A percentile compares a stretch with the other conserved stretches of the same genome.
Conservation (phyloP, 2,113 vertebrate genomes). For the Sterna hirundo region DNA sequence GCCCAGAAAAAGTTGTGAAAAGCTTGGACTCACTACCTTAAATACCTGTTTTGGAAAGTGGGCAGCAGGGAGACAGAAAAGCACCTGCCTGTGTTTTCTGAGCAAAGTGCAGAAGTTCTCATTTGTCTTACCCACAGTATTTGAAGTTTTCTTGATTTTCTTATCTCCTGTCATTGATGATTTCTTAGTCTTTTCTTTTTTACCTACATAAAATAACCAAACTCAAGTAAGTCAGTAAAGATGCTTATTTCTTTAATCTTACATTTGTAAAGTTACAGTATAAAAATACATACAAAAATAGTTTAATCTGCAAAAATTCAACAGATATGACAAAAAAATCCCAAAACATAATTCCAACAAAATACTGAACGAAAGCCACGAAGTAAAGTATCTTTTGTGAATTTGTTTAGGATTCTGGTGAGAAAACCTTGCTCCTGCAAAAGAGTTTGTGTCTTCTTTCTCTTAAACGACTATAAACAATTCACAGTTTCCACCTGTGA, state of each 20-base stretch:
- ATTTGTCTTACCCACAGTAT: slow-evolving; percentile 40
- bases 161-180: background rate
- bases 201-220: slow-evolving; percentile 34
- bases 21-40: background rate
- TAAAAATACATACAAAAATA: background rate
- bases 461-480: background rate
- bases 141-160: slow-evolving; percentile 45
- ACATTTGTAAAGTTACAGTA: background rate
- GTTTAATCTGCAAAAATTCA: background rate
- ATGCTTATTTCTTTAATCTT: background rate
- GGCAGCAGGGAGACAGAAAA: background rate
- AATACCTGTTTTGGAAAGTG: background rate
- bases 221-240: background rate
- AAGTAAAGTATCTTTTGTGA: background rate
- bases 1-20: no score
- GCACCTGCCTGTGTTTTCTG: background rate
- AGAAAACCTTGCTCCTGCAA: background rate
- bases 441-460: background rate
- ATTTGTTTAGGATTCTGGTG: background rate
- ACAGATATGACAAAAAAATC: fast-evolving
- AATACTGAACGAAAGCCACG: background rate
- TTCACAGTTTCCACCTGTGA: background rate
- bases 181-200: slow-evolving; percentile 58
- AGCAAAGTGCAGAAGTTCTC: background rate
- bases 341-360: background rate